phyloP scores from a whole-genome alignment of 2,797 vertebrate species.

The Anabas testudineus region DNA sequence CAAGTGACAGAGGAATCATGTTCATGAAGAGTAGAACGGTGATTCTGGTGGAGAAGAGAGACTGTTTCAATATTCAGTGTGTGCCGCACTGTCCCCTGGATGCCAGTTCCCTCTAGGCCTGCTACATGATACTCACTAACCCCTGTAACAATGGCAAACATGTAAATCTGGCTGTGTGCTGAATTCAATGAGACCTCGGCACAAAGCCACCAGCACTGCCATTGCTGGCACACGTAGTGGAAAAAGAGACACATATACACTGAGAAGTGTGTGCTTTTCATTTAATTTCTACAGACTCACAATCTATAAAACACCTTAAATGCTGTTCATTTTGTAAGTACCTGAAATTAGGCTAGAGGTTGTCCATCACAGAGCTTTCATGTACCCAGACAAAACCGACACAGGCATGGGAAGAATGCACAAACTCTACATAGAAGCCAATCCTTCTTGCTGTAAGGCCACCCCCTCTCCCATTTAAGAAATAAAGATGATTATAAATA shows the following conservation, averaged over 20 bases:
- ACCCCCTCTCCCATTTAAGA: too few relatives aligned
- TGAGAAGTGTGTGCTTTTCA: neutral
- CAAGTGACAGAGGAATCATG: slow-evolving; percentile 42
- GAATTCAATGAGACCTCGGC: slow-evolving; percentile 80
- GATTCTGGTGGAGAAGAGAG: slow-evolving; percentile 26
- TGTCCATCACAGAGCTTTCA: too few relatives aligned
- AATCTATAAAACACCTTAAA: neutral
- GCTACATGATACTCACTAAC: slow-evolving; percentile 86
- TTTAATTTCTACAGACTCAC: neutral
- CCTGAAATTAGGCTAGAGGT: too few relatives aligned
- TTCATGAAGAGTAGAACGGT: slow-evolving; percentile 39
- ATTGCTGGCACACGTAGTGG: slow-evolving; percentile 54
- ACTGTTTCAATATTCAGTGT: slow-evolving; percentile 77
- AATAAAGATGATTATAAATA: too few relatives aligned
- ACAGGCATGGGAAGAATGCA: too few relatives aligned
- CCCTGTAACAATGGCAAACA: slow-evolving; percentile 85
- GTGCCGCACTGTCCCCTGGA: slow-evolving; percentile 67
- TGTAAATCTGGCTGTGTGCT: slow-evolving; percentile 83
- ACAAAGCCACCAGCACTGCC: slow-evolving; percentile 70
- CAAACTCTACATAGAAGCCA: too few relatives aligned
- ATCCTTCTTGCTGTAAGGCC: too few relatives aligned
- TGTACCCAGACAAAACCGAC: too few relatives aligned
- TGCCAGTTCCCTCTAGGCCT: slow-evolving; percentile 78
- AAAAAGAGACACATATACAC: slow-evolving; percentile 39
- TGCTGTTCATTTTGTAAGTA: too few relatives aligned